Evolutionary conservation across 2,888 invertebrate genomes (phyloP), one percentile per base, ranked within the genome.

Genomic region (Lymantria dispar): DNA sequence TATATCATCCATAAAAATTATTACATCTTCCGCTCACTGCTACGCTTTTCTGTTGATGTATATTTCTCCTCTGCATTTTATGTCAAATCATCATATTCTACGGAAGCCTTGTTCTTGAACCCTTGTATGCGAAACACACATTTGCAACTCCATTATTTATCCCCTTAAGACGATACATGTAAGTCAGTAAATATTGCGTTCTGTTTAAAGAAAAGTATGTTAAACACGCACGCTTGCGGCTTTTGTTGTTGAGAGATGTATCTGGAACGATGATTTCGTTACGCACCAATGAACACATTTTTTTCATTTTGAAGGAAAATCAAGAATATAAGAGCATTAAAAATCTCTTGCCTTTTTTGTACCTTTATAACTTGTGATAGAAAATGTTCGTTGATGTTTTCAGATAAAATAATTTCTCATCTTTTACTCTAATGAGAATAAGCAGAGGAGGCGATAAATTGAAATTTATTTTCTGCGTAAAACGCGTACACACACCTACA

Each of bases 251-350:
- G 77, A 77, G 72, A 80, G 83, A 84, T 80, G 83, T 82, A 83
- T 85, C 83, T 83, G 78, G 74, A 60, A 79, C 76, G 82, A 83
- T 83, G 84, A 86, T 87, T 87, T 83, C 73, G 72, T 83, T 84
- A 78, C 85, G 76, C 82, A 56, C 79, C 85, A 83, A 81, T 83
- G 83, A 87, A 83, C 83, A 83, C 82, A 82, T 85, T 86, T 84
- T 84, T 80, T 76, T 74, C 76, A 80, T 81, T 85, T 81, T 76
- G 67, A 69, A 74, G 68, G 69, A 78, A 80, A 83, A 83, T 81
- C 82, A 82, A 75, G 76, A 73, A 62, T 68, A 74, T 80, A 80
- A 79, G 76, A 80, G 76, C 79, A 83, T 86, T 86, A 85, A 82
- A 70, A 81, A 75, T 69, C 66, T 78, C 56, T 64, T 75, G 74